Evolutionary conservation across 2,888 invertebrate species (phyloP).

Genomic region (Crematogaster levior): DNA sequence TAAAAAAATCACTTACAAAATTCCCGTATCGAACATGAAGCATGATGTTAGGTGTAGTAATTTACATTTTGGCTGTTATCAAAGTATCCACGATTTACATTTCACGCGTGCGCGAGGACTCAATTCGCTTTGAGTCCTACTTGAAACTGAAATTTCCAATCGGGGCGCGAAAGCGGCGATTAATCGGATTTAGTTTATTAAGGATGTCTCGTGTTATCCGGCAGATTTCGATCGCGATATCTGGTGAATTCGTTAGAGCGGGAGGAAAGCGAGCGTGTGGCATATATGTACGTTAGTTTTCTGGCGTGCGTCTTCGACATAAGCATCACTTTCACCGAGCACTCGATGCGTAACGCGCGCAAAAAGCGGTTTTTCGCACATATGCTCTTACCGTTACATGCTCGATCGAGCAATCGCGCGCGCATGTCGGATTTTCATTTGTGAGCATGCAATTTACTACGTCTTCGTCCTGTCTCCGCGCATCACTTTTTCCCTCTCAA

Average conservation of each 20-base stretch:
- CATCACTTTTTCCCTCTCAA: background rate
- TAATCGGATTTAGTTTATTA: constrained; percentile 20
- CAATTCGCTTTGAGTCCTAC: background rate
- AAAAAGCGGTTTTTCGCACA: constrained; percentile 76
- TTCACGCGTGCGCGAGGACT: background rate
- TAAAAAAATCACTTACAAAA: background rate
- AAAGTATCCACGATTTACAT: background rate
- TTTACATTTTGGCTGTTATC: background rate
- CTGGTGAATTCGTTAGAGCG: constrained; percentile 52
- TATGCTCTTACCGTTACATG: constrained; percentile 67
- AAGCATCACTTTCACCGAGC: constrained; percentile 82
- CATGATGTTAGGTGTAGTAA: background rate
- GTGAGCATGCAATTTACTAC: constrained; percentile 4
- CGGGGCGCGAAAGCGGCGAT: constrained; percentile 27
- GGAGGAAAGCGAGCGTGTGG: constrained; percentile 58
- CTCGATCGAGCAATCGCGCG: constrained; percentile 65
- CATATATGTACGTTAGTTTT: constrained; percentile 48
- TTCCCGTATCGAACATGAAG: background rate
- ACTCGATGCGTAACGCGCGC: constrained; percentile 77
- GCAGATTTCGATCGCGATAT: constrained; percentile 38
- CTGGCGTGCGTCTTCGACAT: constrained; percentile 60
- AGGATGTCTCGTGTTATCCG: constrained; percentile 32
- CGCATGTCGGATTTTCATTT: constrained; percentile 25
- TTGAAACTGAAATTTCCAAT: constrained; percentile 2
- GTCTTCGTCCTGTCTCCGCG: background rate